A percentile compares a stretch with the other conserved stretches of the same genome.
Evolutionary conservation across 2,113 vertebrate genomes (phyloP).

Genomic region (Colossoma macropomum): DNA sequence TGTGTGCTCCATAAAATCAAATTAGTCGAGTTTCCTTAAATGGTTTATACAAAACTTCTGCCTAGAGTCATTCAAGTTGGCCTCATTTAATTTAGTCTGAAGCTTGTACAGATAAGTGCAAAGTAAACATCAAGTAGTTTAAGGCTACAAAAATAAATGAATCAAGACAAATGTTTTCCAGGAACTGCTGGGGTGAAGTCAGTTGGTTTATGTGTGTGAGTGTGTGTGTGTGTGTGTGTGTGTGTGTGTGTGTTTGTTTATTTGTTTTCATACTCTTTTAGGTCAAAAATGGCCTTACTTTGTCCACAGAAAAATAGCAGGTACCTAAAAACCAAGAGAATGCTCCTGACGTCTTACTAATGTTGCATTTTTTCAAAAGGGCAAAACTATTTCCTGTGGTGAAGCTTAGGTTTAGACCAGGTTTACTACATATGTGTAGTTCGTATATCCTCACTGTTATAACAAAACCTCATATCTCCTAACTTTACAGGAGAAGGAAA

Average conservation of each 20-base stretch:
- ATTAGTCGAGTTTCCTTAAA: conserved; percentile 7
- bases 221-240: neutral
- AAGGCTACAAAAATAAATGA: conserved; percentile 14
- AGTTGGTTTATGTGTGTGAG: neutral
- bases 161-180: neutral
- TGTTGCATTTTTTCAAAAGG: too few species aligned
- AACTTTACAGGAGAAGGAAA: too few species aligned
- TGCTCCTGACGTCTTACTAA: too few species aligned
- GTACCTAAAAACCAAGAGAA: too few species aligned
- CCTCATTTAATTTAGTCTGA: neutral
- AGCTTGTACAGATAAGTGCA: neutral
- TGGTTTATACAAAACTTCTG: neutral
- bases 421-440: too few species aligned
- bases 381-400: too few species aligned
- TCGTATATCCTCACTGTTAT: too few species aligned
- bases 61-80: neutral
- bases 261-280: neutral
- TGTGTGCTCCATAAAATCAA: conserved; percentile 6
- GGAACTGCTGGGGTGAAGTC: neutral
- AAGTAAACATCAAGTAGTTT: neutral
- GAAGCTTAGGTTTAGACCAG: too few species aligned
- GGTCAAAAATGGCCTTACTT: too few species aligned
- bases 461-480: too few species aligned
- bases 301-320: too few species aligned
- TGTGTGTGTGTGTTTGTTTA: neutral